Evolutionary conservation across 2,113 vertebrate species (phyloP).

Genomic region (Spheniscus mendiculus): DNA sequence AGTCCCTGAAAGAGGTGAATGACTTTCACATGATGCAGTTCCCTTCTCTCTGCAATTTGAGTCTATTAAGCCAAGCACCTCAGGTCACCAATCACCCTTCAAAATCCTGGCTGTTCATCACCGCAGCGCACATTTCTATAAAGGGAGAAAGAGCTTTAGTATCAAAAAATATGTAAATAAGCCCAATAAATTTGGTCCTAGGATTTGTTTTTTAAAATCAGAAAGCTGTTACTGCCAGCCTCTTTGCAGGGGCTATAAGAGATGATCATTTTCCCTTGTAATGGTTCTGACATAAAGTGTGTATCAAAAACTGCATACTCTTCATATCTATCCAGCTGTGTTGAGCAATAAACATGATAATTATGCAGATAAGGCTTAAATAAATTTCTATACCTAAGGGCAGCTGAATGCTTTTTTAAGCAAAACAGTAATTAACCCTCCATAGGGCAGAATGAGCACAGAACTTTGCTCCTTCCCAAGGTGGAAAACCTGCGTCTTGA

Average conservation of each 20-base stretch:
- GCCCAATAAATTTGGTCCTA: neutral
- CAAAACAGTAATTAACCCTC: conserved; percentile 62
- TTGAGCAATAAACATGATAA: conserved; percentile 63
- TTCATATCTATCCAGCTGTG: conserved; percentile 62
- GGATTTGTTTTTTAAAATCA: conserved; percentile 43
- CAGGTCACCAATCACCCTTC: neutral
- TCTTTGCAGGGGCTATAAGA: conserved; percentile 40
- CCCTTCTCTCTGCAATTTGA: neutral
- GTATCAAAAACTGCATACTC: conserved; percentile 65
- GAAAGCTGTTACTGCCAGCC: conserved; percentile 1
- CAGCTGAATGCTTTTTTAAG: conserved; percentile 40
- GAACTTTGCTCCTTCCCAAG: conserved; percentile 31
- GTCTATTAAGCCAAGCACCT: neutral
- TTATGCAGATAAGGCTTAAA: conserved; percentile 67
- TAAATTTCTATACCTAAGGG: conserved; percentile 62
- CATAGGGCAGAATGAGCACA: conserved; percentile 8
- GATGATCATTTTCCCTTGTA: conserved; percentile 46
- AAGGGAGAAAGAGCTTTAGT: neutral
- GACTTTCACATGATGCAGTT: neutral
- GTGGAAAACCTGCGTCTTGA: neutral
- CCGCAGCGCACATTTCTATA: neutral
- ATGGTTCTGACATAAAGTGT: conserved; percentile 44
- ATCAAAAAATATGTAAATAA: conserved; percentile 11
- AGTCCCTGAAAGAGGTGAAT: neutral
- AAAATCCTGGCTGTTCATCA: neutral